Percentiles rank a stretch among this genome's conserved stretches.
Conservation (phyloP, 2,797 vertebrate species). For the Macrochelys suwanniensis region DNA sequence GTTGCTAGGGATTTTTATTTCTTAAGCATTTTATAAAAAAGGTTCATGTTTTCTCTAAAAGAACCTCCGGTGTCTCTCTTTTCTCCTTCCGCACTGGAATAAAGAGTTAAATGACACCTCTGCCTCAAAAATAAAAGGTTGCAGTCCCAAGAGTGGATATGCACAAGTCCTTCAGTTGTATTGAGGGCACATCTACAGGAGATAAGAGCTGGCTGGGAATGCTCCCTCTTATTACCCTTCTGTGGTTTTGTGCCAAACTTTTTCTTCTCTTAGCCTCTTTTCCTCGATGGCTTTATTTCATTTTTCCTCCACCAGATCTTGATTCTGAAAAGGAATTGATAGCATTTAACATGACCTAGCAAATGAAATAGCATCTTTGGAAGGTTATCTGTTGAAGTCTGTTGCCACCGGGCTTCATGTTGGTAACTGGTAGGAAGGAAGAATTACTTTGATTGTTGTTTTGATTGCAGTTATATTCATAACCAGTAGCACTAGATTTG, state of each 20-base stretch:
- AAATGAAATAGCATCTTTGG: not conserved
- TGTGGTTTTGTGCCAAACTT: not conserved
- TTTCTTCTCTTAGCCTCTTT: not conserved
- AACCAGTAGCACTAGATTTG: not conserved
- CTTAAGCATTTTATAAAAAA: conserved; percentile 15
- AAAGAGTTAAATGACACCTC: not conserved
- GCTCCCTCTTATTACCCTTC: not conserved
- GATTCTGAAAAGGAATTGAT: not conserved
- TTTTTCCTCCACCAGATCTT: not conserved
- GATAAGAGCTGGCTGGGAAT: not conserved
- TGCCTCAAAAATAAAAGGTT: not conserved
- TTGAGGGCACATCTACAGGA: too few species aligned
- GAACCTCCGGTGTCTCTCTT: not conserved
- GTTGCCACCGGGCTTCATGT: not conserved
- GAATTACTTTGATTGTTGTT: not conserved
- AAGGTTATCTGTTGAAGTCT: not conserved
- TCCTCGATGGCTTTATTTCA: not conserved
- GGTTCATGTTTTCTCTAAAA: not conserved
- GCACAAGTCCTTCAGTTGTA: not conserved
- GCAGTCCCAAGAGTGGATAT: not conserved
- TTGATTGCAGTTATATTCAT: not conserved
- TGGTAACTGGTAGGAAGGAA: not conserved
- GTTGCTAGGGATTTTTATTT: not conserved
- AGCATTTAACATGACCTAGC: not conserved
- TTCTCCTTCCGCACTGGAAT: not conserved